A percentile compares a stretch with the other conserved stretches of the same genome.
Evolutionary conservation across 2,888 invertebrate species (phyloP).

Genomic region (Eledona agricola): DNA sequence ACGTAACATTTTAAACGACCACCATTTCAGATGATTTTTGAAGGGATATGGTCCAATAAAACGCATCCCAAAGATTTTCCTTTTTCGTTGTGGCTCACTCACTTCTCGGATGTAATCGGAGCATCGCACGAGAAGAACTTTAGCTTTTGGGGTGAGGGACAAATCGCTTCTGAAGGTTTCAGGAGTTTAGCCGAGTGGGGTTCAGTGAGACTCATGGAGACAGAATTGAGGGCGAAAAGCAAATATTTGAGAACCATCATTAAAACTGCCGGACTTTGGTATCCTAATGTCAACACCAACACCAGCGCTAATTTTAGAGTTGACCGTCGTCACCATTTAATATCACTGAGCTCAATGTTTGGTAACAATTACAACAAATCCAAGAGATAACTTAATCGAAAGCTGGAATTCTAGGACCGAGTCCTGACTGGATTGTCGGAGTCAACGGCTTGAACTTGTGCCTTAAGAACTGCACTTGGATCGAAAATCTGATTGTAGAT

Average conservation of each 20-base stretch:
- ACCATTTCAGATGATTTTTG: conserved; percentile 74
- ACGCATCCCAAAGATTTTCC: conserved; percentile 98
- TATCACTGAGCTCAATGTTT: conserved; percentile 89
- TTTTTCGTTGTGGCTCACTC: conserved; percentile 86
- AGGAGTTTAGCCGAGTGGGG: conserved; percentile 88
- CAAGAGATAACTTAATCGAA: conserved; percentile 5
- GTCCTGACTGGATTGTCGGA: conserved; percentile 98
- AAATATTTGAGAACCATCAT: conserved; percentile 82
- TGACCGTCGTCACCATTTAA: conserved; percentile 83
- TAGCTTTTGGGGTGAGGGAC: conserved; percentile 91
- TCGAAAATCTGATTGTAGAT: conserved; percentile 81
- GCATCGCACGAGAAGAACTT: conserved; percentile 91
- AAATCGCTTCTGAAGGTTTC: conserved; percentile 87
- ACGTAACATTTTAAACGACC: not conserved
- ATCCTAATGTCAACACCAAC: conserved; percentile 86
- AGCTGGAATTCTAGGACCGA: conserved; percentile 74
- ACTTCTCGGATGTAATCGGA: conserved; percentile 97
- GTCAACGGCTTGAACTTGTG: conserved; percentile 90
- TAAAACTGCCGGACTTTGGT: conserved; percentile 89
- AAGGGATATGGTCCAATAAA: conserved; percentile 94
- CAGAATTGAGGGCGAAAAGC: conserved; percentile 86
- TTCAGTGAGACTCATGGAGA: conserved; percentile 85
- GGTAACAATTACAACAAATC: conserved; percentile 65
- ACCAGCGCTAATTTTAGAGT: conserved; percentile 84
- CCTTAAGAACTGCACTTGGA: conserved; percentile 89